Evolutionary conservation across 2,888 invertebrate genomes (phyloP).

Genomic region (Sphinx pinastri): DNA sequence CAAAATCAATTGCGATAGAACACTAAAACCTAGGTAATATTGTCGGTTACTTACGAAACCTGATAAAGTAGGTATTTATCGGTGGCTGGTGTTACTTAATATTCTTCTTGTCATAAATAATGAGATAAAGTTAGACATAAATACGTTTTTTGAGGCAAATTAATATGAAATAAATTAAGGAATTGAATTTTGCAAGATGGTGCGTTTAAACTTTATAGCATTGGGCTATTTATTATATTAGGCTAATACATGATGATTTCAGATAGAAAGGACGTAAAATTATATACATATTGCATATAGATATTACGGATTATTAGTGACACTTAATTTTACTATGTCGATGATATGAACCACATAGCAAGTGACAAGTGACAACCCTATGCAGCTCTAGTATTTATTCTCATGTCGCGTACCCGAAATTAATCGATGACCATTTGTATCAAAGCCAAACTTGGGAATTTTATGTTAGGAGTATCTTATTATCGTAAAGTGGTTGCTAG

Average conservation of each 20-base stretch:
- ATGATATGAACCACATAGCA: no score
- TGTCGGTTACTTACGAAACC: background rate
- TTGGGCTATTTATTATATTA: no score
- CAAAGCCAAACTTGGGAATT: slow-evolving; percentile 34
- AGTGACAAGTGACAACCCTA: background rate
- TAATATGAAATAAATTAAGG: no score
- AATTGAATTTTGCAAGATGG: no score
- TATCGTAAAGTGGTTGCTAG: slow-evolving; percentile 27
- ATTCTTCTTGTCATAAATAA: no score
- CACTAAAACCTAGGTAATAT: background rate
- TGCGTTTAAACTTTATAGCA: no score
- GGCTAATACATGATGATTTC: no score
- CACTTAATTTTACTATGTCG: background rate
- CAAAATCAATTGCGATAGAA: background rate
- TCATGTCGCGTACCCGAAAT: slow-evolving; percentile 52
- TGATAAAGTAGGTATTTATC: background rate
- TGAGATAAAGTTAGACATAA: no score
- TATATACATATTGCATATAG: no score
- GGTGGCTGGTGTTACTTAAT: no score
- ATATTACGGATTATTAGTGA: background rate
- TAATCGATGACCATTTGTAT: slow-evolving; percentile 60
- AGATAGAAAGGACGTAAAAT: no score
- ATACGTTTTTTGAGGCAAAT: no score
- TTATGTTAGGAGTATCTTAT: slow-evolving; percentile 27
- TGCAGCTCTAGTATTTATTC: slow-evolving; percentile 39